A percentile compares a stretch with the other conserved stretches of the same genome.
Conservation (phyloP, 1,140 invertebrate genomes). For the Triops cancriformis region DNA sequence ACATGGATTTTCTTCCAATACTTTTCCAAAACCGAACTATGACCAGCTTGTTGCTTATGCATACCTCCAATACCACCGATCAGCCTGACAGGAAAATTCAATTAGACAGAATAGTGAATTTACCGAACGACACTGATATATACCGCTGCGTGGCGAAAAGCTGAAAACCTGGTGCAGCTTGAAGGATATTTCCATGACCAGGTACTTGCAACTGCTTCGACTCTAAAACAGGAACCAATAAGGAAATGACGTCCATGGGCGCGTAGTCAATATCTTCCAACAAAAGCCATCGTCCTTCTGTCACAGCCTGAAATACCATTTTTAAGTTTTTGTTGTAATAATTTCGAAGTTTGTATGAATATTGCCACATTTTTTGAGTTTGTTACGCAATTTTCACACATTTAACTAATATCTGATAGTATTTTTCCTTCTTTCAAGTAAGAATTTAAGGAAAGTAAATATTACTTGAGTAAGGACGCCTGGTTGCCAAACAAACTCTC, state of each 20-base stretch:
- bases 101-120: conserved; percentile 21
- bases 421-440: too few species aligned
- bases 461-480: conserved; percentile 73
- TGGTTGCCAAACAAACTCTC: conserved; percentile 93
- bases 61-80: conserved; percentile 47
- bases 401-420: too few species aligned
- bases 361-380: too few species aligned
- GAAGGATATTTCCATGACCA: conserved; percentile 71
- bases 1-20: conserved; percentile 72
- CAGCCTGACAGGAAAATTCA: conserved; percentile 46
- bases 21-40: conserved; percentile 46
- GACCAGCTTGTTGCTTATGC: conserved; percentile 54
- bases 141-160: conserved; percentile 83
- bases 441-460: not conserved
- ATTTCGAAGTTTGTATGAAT: too few species aligned
- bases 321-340: not conserved
- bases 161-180: conserved; percentile 73
- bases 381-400: too few species aligned
- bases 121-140: conserved; percentile 27
- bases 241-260: conserved; percentile 81
- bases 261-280: conserved; percentile 94
- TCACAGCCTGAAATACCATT: conserved; percentile 57
- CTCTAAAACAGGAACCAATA: conserved; percentile 77
- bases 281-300: conserved; percentile 81
- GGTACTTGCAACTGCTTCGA: conserved; percentile 71